Conservation (phyloP, 2,888 invertebrate species). For the Belgica antarctica region DNA sequence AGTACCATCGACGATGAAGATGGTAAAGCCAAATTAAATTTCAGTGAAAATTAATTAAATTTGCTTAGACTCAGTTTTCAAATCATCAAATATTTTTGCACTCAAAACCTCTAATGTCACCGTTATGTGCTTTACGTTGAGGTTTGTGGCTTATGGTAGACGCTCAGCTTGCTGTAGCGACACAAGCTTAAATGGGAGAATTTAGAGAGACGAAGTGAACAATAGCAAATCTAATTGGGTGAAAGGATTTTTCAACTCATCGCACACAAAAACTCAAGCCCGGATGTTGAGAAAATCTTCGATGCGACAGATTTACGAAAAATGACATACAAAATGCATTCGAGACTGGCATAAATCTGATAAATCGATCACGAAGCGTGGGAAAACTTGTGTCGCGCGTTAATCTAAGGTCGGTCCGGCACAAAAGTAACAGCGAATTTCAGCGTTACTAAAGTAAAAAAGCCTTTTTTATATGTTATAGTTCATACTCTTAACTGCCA, state of each 20-base stretch:
- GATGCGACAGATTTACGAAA: too few species aligned
- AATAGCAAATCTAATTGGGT: background rate
- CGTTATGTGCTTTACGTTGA: conserved; percentile 12
- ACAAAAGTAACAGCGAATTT: too few species aligned
- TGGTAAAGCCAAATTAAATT: background rate
- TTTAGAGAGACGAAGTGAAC: background rate
- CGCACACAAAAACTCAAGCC: background rate
- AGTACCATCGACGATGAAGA: too few species aligned
- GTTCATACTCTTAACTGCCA: too few species aligned
- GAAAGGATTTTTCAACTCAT: background rate
- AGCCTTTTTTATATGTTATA: too few species aligned
- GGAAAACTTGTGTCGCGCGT: too few species aligned
- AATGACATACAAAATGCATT: too few species aligned
- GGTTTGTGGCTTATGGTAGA: background rate
- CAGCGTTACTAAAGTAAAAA: too few species aligned
- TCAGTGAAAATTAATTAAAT: conserved; percentile 29
- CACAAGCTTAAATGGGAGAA: background rate
- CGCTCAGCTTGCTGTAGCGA: background rate
- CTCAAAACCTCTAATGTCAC: conserved; percentile 35
- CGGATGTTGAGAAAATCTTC: too few species aligned
- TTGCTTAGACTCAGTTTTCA: background rate
- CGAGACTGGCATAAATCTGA: too few species aligned
- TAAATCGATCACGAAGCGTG: too few species aligned
- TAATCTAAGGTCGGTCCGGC: too few species aligned
- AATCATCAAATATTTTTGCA: conserved; percentile 13